These are phyloP conservation scores for Philotrypesis tridentata DNA, from an alignment of 1,140 invertebrate genomes.

Conservation along the genomic window DNA sequence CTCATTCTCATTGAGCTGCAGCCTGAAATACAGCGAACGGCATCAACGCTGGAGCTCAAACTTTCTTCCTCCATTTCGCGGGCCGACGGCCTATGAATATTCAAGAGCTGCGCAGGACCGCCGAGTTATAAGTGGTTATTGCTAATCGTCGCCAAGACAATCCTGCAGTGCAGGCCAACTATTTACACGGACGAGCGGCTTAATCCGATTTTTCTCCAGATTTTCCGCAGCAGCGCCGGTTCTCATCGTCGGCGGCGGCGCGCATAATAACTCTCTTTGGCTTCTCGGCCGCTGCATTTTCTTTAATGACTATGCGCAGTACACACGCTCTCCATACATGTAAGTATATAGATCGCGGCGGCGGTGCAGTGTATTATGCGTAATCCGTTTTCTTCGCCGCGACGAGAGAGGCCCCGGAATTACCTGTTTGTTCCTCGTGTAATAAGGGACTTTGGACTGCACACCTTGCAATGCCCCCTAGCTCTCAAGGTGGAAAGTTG, in stretches of 20 bases:
- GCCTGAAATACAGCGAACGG: background rate
- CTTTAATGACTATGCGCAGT: slow-evolving; percentile 15
- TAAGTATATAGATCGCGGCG: background rate
- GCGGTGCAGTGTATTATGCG: background rate
- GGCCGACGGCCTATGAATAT: slow-evolving; percentile 29
- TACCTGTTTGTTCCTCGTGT: slow-evolving; percentile 21
- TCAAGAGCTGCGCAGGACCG: background rate
- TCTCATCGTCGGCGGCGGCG: slow-evolving; percentile 31
- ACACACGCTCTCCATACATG: no score
- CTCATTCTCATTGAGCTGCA: slow-evolving; percentile 21
- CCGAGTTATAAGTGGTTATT: slow-evolving; percentile 7
- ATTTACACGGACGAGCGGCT: background rate
- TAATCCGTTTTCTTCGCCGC: slow-evolving; percentile 41
- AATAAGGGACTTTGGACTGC: no score
- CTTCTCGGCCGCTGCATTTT: slow-evolving; percentile 24
- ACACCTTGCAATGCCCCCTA: no score
- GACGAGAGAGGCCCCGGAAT: slow-evolving; percentile 13
- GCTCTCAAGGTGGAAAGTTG: background rate
- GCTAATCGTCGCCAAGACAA: slow-evolving; percentile 24
- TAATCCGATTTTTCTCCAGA: slow-evolving; percentile 24
- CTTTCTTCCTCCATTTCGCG: slow-evolving; percentile 23
- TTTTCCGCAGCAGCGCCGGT: slow-evolving; percentile 2
- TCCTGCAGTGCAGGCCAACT: background rate
- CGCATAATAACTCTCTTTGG: slow-evolving; percentile 18
- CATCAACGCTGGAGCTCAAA: slow-evolving; percentile 1